phyloP scores from a whole-genome alignment of 2,113 vertebrate species.

The Sceloporus undulatus region DNA sequence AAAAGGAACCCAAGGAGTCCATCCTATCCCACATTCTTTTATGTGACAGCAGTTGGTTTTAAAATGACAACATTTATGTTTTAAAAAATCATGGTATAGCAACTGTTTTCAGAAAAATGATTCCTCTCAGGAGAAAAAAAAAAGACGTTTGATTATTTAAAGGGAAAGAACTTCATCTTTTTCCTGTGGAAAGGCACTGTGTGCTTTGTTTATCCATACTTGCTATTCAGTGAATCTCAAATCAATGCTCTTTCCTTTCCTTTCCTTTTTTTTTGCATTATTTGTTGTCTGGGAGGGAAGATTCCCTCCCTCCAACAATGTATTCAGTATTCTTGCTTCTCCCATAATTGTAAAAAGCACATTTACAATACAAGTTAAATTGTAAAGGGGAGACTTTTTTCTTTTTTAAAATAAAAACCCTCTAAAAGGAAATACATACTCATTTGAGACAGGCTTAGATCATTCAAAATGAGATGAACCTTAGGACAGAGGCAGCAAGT shows the following conservation, averaged over 20 bases:
- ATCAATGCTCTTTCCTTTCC: constrained; percentile 6
- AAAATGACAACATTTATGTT: background rate
- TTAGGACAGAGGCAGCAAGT: constrained; percentile 13
- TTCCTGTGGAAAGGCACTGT: constrained; percentile 58
- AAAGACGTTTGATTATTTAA: background rate
- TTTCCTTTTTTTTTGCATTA: background rate
- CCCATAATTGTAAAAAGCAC: constrained; percentile 37
- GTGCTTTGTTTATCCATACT: constrained; percentile 55
- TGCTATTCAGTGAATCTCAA: constrained; percentile 45
- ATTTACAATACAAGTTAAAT: constrained; percentile 22
- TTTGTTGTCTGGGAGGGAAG: background rate
- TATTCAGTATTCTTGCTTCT: constrained; percentile 20
- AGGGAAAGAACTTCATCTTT: constrained; percentile 19
- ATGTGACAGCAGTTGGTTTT: background rate
- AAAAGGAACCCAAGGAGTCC: constrained; percentile 6
- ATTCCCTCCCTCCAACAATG: background rate
- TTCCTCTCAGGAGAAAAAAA: background rate
- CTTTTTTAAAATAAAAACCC: constrained; percentile 31
- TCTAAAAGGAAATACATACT: constrained; percentile 41
- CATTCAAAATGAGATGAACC: constrained; percentile 45
- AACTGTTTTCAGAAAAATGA: background rate
- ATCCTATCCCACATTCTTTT: background rate
- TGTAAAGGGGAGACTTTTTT: constrained; percentile 31
- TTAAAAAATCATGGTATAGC: background rate
- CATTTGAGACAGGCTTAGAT: constrained; percentile 53